Evolutionary conservation across 2,888 invertebrate species (phyloP).

Genomic region (Mesochorus sp.): DNA sequence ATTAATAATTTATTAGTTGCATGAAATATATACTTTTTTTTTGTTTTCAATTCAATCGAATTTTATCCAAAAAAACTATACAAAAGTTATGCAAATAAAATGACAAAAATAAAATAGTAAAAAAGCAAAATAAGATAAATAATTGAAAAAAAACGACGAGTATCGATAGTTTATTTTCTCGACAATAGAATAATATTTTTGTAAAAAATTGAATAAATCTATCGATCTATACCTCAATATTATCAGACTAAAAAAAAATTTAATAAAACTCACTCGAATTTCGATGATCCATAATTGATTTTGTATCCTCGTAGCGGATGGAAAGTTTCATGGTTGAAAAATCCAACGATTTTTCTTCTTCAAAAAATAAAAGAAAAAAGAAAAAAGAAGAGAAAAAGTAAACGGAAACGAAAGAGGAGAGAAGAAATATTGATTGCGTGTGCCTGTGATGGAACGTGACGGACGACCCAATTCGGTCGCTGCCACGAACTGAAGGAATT

Average conservation of each 20-base stretch:
- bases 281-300: background rate
- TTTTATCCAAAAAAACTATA: too few relatives aligned
- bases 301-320: background rate
- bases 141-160: too few relatives aligned
- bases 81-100: background rate
- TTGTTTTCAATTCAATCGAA: too few relatives aligned
- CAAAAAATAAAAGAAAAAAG: background rate
- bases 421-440: constrained; percentile 28
- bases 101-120: too few relatives aligned
- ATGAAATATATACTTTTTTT: too few relatives aligned
- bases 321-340: background rate
- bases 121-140: too few relatives aligned
- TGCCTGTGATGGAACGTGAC: constrained; percentile 3
- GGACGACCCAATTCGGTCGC: constrained; percentile 62
- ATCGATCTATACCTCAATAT: too few relatives aligned
- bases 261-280: background rate
- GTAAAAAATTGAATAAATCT: too few relatives aligned
- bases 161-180: too few relatives aligned
- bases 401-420: background rate
- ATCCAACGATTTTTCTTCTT: background rate
- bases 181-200: too few relatives aligned
- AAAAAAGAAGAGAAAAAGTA: background rate
- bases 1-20: too few relatives aligned
- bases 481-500: constrained; percentile 66
- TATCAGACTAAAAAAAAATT: too few relatives aligned